Base-by-base conservation (phyloP, 1,140 invertebrate species). In the Riptortus pedestris region DNA sequence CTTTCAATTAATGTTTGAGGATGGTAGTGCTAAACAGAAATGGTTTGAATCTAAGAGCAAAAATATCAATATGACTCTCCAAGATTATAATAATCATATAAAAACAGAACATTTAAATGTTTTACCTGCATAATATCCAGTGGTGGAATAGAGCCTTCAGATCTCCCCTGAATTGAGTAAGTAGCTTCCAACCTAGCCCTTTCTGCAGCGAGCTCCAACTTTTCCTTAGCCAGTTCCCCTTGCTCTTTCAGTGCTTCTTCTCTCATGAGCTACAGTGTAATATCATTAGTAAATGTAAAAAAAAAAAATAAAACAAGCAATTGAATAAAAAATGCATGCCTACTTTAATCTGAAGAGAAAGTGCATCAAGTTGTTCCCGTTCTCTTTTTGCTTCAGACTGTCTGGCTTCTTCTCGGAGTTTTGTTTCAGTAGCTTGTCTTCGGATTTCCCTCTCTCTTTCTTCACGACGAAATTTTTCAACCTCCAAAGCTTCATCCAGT, bases 191-290 rank as follows among this genome's bases (percentile, higher is more conserved):
- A 58, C 61, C 63, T 64, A 4, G 65, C 65, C 18, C 52, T 63
- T 20, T 66, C 65, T 26, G 65, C 57, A 27, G 60, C 60, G 1
- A 66, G 4, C 28, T 24, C 38, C 20, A 66, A 28, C 29, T 66
- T 66, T 14, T 66, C 65, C 27, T 27, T 63, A 0, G 65, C 47
- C 20, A 66, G 18, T 24, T 60, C 58, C 16, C 16, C 38, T 51
- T 63, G 55, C 28, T 66, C 65, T 28, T 38, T 60, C 12, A 66
- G 11, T 11, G 65, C 65, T 45, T 63, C 31, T 12, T 64, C 62
- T 43, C 62, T 60, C 62, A 66, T 60, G 57, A 38, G 29, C 65
- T 66, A 43, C 27, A 62, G n/a, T 0, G 9, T 38, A 20, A 2
- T 26, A 27, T 22, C 2, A 3, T 48, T 48, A 48, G 18, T 4